Evolutionary conservation across 1,140 invertebrate species (phyloP).

Genomic region (Leguminivora glycinivorella): DNA sequence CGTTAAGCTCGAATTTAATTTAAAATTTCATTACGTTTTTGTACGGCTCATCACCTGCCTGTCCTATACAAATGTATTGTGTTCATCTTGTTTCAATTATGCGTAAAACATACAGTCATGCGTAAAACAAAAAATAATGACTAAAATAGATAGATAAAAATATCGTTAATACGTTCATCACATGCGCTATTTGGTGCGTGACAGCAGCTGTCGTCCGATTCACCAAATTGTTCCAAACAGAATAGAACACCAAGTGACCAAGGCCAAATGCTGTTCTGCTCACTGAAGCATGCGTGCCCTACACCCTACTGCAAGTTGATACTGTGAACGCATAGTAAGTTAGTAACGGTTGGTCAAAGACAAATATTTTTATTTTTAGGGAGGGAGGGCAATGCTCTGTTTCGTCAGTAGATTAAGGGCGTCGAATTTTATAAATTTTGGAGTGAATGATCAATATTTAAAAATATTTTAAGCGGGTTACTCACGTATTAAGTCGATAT

Average conservation of each 20-base stretch:
- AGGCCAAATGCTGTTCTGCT: background rate
- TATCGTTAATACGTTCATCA: slow-evolving; percentile 4
- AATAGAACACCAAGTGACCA: slow-evolving; percentile 2
- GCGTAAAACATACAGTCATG: background rate
- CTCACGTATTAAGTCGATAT: too few species aligned
- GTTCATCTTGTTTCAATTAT: background rate
- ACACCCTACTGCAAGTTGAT: background rate
- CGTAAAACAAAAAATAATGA: background rate
- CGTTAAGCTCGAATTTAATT: background rate
- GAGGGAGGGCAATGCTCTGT: too few species aligned
- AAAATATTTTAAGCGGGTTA: too few species aligned
- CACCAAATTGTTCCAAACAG: background rate
- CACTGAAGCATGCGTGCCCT: background rate
- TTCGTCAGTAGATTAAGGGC: too few species aligned
- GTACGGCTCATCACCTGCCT: too few species aligned
- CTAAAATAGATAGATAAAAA: background rate
- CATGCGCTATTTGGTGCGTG: slow-evolving; percentile 5
- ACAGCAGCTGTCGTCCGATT: slow-evolving; percentile 1
- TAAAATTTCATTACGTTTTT: background rate
- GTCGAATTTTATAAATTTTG: too few species aligned
- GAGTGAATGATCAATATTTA: too few species aligned
- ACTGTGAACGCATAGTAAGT: slow-evolving; percentile 10
- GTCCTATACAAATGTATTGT: too few species aligned
- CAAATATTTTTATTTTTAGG: background rate
- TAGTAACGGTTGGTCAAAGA: slow-evolving; percentile 1